Conservation (phyloP, 2,888 invertebrate genomes). For the Erynnis tages region DNA sequence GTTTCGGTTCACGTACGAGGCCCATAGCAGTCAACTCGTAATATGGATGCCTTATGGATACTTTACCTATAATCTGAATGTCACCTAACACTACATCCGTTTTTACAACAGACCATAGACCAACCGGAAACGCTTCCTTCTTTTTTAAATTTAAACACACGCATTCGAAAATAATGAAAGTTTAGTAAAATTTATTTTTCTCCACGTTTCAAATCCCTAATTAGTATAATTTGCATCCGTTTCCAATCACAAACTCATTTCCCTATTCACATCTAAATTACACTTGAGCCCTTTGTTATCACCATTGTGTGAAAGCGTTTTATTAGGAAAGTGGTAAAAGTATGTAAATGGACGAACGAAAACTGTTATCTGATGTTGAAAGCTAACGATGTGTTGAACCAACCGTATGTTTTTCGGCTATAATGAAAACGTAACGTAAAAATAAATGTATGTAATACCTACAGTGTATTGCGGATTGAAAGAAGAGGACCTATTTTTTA, state of each 20-base stretch:
- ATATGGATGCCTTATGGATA: conserved; percentile 35
- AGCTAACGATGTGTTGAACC: background rate
- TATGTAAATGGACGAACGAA: conserved; percentile 50
- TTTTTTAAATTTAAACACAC: background rate
- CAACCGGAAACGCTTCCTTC: conserved; percentile 6
- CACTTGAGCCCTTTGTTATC: conserved; percentile 40
- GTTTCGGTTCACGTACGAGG: conserved; percentile 28
- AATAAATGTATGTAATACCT: too few relatives aligned
- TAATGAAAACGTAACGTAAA: too few relatives aligned
- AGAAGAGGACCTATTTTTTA: too few relatives aligned
- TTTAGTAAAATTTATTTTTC: conserved; percentile 5
- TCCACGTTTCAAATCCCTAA: conserved; percentile 41
- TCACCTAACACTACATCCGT: background rate
- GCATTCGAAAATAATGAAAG: conserved; percentile 4
- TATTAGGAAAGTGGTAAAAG: conserved; percentile 40
- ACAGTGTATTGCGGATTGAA: too few relatives aligned
- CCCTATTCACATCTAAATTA: conserved; percentile 38
- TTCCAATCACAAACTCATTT: conserved; percentile 40
- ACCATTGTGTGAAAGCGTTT: conserved; percentile 37
- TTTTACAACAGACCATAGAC: background rate
- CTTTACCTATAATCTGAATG: conserved; percentile 34
- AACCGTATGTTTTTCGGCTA: background rate
- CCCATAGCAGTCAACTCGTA: conserved; percentile 41
- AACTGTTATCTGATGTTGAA: conserved; percentile 50
- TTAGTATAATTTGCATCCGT: conserved; percentile 61